Conservation (phyloP, 2,888 invertebrate genomes). For the Pristionchus japonicus region DNA sequence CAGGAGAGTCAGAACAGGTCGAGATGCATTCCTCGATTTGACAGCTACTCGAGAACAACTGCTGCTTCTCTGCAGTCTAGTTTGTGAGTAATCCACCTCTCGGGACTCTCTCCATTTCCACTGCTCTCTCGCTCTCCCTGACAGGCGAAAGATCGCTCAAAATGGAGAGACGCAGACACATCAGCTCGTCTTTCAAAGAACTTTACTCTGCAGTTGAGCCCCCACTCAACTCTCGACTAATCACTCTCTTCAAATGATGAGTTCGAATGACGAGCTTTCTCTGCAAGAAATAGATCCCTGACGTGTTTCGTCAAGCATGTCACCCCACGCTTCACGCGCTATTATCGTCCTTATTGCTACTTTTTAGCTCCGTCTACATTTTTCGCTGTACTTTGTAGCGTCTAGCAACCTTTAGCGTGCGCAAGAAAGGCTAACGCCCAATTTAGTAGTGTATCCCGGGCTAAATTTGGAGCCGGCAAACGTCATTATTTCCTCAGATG, state of each 20-base stretch:
- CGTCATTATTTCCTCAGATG: neutral
- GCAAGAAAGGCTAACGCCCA: neutral
- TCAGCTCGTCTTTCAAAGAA: neutral
- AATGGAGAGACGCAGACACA: too few relatives aligned
- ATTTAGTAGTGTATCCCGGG: neutral
- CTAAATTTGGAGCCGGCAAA: neutral
- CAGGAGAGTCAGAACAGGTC: too few relatives aligned
- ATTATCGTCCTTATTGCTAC: too few relatives aligned
- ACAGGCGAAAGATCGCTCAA: neutral
- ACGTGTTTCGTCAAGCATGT: neutral
- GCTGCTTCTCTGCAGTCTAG: neutral
- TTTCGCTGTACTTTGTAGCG: neutral
- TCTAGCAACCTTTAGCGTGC: neutral
- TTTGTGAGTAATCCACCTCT: neutral
- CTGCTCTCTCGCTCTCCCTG: neutral
- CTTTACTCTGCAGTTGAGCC: constrained; percentile 4
- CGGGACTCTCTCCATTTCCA: neutral
- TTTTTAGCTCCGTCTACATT: too few relatives aligned
- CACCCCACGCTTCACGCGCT: neutral
- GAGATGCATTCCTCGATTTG: neutral
- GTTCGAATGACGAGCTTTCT: neutral
- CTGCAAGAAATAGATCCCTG: constrained; percentile 7
- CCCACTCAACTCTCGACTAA: neutral
- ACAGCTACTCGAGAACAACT: neutral
- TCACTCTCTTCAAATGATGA: neutral